Base-by-base conservation (phyloP, 2,113 vertebrate species). In the Corvus hawaiiensis region DNA sequence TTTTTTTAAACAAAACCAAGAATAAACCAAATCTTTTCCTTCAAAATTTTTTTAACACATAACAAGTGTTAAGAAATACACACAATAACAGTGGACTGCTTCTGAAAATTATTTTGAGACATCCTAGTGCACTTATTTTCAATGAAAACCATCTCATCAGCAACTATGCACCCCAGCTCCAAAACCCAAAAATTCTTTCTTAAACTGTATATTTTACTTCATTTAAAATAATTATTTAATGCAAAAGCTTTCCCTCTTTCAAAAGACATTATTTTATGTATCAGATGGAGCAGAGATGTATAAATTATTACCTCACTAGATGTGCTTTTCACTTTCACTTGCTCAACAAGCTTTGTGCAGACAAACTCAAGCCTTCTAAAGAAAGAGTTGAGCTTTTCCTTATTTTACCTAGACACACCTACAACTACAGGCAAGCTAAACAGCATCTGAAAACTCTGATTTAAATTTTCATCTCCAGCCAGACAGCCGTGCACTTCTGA, bases 401-500 rank as follows among this genome's bases (percentile, higher is more conserved):
- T 35, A 39, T 33, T 80, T 74, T 52, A 66, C 5, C 4, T 8
- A 67, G 33, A 28, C 27, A 68, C 14, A n/a, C 4, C 30, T 73
- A 48, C 7, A 76, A 10, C 21, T 30, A 43, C 2, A 61, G 8
- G 9, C 27, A 35, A 30, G 16, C 26, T 62, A 46, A 71, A 79
- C n/a, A 20, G 43, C 32, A 73, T 6, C 37, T 23, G 35, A 46
- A 84, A 88, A 46, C 14, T 27, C 35, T 28, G 5, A 9, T 83
- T 35, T 8, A 39, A 17, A 7, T 39, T 75, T 72, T 21, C 19
- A 27, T 10, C 19, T 79, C 56, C 51, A 51, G 15, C 11, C 2
- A 1, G 35, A 2, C 27, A 52, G n/a, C 15, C 37, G 9, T 0
- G 5, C 9, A 7, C 7, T 48, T 41, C 3, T 33, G 16, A 74